A percentile compares a stretch with the other conserved stretches of the same genome.
Conservation (phyloP, 2,888 invertebrate genomes). For the Aporophyla nigra region DNA sequence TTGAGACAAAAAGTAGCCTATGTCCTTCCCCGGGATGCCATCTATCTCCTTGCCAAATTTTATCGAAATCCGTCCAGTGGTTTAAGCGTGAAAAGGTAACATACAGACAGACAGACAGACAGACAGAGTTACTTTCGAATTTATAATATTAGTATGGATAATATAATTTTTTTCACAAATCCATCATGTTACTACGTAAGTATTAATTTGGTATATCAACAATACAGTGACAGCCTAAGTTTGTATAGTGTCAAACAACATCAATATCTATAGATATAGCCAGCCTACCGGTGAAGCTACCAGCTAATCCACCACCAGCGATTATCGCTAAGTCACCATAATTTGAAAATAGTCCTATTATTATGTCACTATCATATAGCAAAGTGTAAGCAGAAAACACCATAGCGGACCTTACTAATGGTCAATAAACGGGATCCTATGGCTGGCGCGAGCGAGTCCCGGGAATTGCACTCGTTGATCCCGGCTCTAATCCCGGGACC, state of each 20-base stretch:
- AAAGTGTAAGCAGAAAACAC: slow-evolving; percentile 68
- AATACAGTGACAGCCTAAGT: background rate
- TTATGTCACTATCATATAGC: slow-evolving; percentile 61
- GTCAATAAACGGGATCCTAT: slow-evolving; percentile 78
- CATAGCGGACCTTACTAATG: slow-evolving; percentile 73
- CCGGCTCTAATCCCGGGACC: slow-evolving; percentile 74
- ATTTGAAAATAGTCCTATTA: slow-evolving; percentile 68
- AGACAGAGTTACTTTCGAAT: no score
- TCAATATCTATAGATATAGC: background rate
- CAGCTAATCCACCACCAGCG: slow-evolving; percentile 42
- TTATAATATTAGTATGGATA: no score
- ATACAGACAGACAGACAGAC: no score
- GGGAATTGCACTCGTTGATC: slow-evolving; percentile 76
- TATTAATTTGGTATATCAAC: background rate
- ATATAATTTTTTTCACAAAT: background rate
- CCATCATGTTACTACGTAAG: no score
- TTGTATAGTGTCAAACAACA: background rate
- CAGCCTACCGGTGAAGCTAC: slow-evolving; percentile 6
- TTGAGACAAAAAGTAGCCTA: no score
- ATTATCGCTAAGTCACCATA: slow-evolving; percentile 60
- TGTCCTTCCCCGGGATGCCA: no score
- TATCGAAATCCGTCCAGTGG: no score
- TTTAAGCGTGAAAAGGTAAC: no score
- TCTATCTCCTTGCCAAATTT: no score
- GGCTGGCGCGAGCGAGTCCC: slow-evolving; percentile 68